Percentiles rank a stretch among this genome's conserved stretches.
Conservation (phyloP, 2,113 vertebrate species). For the Cariama cristata region DNA sequence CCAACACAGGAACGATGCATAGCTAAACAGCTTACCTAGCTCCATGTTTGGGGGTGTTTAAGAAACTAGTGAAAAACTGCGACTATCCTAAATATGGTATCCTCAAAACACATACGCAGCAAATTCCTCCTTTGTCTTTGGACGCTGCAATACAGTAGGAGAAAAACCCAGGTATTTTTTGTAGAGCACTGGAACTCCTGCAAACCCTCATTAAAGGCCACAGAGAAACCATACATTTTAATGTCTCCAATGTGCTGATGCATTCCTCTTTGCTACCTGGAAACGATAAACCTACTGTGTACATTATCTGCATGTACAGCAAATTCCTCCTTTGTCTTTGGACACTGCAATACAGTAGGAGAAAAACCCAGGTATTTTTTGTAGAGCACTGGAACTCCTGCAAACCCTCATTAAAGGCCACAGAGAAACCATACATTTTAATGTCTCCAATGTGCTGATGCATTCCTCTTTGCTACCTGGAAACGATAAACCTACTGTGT, state of each 20-base stretch:
- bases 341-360: not conserved
- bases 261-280: not conserved
- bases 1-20: not conserved
- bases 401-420: constrained; percentile 29
- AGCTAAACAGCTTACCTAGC: not conserved
- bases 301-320: not conserved
- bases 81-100: not conserved
- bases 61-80: not conserved
- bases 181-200: not conserved
- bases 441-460: constrained; percentile 25
- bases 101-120: not conserved
- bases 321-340: not conserved
- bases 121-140: not conserved
- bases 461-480: not conserved
- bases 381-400: not conserved
- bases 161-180: constrained; percentile 13
- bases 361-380: constrained; percentile 13
- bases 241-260: constrained; percentile 25
- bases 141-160: not conserved
- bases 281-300: constrained; percentile 28
- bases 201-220: constrained; percentile 29
- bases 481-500: constrained; percentile 28
- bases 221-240: constrained; percentile 37
- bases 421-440: constrained; percentile 37
- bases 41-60: not conserved